These are phyloP conservation scores for Scytalopus superciliaris DNA, from an alignment of 2,113 vertebrate species.

Conservation along the genomic window DNA sequence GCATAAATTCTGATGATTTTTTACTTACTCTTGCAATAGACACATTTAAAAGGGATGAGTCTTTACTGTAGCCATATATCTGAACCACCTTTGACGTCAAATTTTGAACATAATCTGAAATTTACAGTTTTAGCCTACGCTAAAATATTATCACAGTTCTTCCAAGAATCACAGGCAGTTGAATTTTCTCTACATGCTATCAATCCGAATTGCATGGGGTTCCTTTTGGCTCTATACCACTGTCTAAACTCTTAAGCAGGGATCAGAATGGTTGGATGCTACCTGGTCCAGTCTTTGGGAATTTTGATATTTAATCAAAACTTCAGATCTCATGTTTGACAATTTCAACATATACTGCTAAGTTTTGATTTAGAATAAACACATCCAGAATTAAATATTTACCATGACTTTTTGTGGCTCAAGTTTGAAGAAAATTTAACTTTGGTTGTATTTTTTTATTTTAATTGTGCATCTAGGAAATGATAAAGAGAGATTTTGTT, in stretches of 20 bases:
- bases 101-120: conserved; percentile 32
- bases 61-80: not conserved
- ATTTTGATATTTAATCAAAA: not conserved
- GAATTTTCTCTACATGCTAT: conserved; percentile 20
- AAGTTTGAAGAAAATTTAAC: not conserved
- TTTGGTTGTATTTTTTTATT: conserved; percentile 41
- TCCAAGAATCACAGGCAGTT: conserved; percentile 18
- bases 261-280: not conserved
- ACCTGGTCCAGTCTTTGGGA: not conserved
- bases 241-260: not conserved
- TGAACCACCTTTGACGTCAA: conserved; percentile 2
- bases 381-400: not conserved
- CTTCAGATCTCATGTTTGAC: not conserved
- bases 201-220: not conserved
- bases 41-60: conserved; percentile 2
- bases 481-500: conserved; percentile 44
- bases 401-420: not conserved
- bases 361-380: not conserved
- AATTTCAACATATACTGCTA: not conserved
- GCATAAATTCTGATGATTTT: conserved; percentile 55
- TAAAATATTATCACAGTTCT: conserved; percentile 18
- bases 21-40: conserved; percentile 47
- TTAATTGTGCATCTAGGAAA: conserved; percentile 31
- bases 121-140: not conserved
- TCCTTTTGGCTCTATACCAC: not conserved